Evolutionary conservation across 2,113 vertebrate species (phyloP).

Genomic region (Aphelocoma coerulescens): DNA sequence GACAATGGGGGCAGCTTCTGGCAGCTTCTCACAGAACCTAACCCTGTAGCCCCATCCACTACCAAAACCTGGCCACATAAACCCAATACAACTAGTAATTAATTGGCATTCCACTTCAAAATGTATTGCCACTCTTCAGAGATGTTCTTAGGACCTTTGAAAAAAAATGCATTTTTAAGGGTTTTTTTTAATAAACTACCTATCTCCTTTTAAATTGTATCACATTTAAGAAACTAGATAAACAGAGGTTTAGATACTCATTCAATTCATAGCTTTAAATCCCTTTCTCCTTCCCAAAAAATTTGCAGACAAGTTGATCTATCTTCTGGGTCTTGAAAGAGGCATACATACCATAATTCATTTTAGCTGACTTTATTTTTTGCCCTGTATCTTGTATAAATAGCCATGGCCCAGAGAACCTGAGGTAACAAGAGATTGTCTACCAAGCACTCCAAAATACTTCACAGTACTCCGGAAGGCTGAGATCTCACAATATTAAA

Average conservation of each 20-base stretch:
- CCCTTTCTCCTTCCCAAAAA: neutral
- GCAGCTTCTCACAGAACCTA: neutral
- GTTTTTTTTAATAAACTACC: neutral
- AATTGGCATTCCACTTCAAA: neutral
- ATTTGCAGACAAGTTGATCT: neutral
- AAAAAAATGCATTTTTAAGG: neutral
- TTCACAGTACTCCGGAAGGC: rapidly evolving
- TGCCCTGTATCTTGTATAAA: neutral
- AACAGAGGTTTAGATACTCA: neutral
- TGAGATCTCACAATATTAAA: neutral
- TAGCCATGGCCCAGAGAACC: neutral
- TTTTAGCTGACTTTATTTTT: neutral
- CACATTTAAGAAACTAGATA: neutral
- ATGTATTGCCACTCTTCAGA: neutral
- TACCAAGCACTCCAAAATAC: neutral
- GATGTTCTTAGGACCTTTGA: neutral
- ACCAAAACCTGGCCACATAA: neutral
- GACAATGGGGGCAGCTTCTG: neutral
- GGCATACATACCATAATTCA: rapidly evolving
- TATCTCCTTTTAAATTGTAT: neutral
- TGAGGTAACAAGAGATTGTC: neutral
- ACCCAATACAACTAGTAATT: neutral
- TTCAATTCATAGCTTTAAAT: neutral
- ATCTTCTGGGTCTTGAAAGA: neutral
- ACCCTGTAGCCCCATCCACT: neutral